A percentile compares a stretch with the other conserved stretches of the same genome.
Evolutionary conservation across 53 echinoderm and acorn worm genomes (phyloP).

Genomic region (Crossaster papposus): DNA sequence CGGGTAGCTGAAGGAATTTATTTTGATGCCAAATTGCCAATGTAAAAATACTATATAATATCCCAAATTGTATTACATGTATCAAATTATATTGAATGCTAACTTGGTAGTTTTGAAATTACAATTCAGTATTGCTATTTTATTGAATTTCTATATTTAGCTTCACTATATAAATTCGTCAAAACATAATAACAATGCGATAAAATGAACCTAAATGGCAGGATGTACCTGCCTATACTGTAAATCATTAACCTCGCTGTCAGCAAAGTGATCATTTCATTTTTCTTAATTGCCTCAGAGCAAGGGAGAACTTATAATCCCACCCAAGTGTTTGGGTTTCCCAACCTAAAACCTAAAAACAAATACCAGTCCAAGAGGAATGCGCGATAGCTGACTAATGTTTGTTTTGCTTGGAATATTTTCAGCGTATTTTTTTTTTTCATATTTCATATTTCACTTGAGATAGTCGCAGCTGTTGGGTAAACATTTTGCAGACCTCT

Average conservation of each 20-base stretch:
- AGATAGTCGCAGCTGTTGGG: not conserved
- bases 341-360: not conserved
- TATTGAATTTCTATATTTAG: not conserved
- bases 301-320: not conserved
- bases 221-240: not conserved
- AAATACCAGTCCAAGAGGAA: not conserved
- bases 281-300: not conserved
- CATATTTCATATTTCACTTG: not conserved
- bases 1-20: not conserved
- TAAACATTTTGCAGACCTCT: not conserved
- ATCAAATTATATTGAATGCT: no score
- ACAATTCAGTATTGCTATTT: not conserved
- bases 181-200: not conserved
- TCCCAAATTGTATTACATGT: not conserved
- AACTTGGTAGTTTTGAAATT: not conserved
- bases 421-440: not conserved
- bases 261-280: not conserved
- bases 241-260: not conserved
- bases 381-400: not conserved
- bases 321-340: not conserved
- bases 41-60: not conserved
- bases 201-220: not conserved
- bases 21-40: not conserved
- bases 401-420: conserved; percentile 25
- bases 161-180: not conserved